Base-by-base conservation (phyloP, 2,888 invertebrate genomes). In the Macroteleia sp. region DNA sequence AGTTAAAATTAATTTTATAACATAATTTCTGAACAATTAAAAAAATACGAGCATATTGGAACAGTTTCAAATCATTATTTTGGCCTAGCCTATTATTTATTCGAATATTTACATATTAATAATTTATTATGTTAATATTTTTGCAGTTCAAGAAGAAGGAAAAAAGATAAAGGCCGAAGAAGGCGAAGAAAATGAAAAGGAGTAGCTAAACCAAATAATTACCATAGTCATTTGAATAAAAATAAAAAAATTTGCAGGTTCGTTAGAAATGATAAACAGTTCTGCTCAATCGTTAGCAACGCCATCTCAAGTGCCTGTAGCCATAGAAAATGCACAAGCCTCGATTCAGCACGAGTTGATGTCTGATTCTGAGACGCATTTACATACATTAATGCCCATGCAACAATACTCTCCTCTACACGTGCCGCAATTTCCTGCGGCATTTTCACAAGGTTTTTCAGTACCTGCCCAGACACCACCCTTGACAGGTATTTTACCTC, bases 401-500 rank as follows among this genome's bases (percentile, higher is more conserved):
- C 90, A 90, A 66, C 89, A 87, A 36, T 91, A 89, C 54, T 90
- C 91, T 3, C 89, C 91, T 12, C 76, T 91, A 44, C 90, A 91
- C 32, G 89, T 91, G 81, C 91, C 91, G 1, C 89, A 89, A 66
- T 91, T 91, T 74, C 87, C 90, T n/a, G 86, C 88, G 5, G 82
- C 89, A 1, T 67, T 89, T 30, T 81, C 81, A n/a, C 84, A 86
- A 77, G 86, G 87, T n/a, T 85, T 83, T 16, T 12, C 64, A 22
- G 22, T 79, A 32, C 20, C 77, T 50, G n/a, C 78, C n/a, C 59
- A 74, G 57, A 54, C 61, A 4, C 28, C 57, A 6, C 42, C 79
- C 0, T 3, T 66, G 1, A 9, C 71, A 1, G 17, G 61, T 1
- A 69, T 56, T n/a, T 30, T 75, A 6, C 32, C 59, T 2, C 57